phyloP scores from a whole-genome alignment of 1,140 invertebrate species.

The Hyles euphorbiae region DNA sequence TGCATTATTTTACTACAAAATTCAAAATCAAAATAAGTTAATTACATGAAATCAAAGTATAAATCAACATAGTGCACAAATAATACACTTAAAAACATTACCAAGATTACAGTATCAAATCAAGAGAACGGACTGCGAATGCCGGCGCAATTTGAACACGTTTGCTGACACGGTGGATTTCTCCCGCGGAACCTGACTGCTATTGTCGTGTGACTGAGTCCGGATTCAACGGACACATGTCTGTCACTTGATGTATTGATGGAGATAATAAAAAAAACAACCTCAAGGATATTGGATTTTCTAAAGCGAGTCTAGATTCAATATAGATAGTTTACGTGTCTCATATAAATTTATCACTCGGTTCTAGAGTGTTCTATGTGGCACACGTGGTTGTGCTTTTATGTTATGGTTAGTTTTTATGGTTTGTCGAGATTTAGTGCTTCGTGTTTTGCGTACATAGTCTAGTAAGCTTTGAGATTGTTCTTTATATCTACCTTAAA shows the following conservation, averaged over 20 bases:
- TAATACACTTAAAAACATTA: not conserved
- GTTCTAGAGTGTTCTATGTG: too few relatives aligned
- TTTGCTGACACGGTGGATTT: slow-evolving; percentile 46
- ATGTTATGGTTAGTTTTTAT: too few relatives aligned
- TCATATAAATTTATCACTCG: slow-evolving; percentile 10
- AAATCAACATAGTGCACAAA: too few relatives aligned
- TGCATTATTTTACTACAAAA: too few relatives aligned
- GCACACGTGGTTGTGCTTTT: too few relatives aligned
- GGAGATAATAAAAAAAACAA: slow-evolving; percentile 13
- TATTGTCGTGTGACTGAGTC: slow-evolving; percentile 47
- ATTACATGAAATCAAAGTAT: too few relatives aligned
- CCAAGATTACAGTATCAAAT: not conserved
- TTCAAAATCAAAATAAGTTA: too few relatives aligned
- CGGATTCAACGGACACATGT: slow-evolving; percentile 38
- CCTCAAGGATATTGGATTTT: slow-evolving; percentile 17
- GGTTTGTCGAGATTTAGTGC: too few relatives aligned
- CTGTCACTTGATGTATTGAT: slow-evolving; percentile 54
- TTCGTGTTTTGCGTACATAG: too few relatives aligned
- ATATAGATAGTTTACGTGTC: slow-evolving; percentile 11
- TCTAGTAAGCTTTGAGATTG: too few relatives aligned
- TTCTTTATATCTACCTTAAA: too few relatives aligned
- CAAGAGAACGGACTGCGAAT: slow-evolving; percentile 5
- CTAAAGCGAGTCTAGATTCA: slow-evolving; percentile 17
- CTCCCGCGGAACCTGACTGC: slow-evolving; percentile 16
- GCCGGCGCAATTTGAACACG: slow-evolving; percentile 28